phyloP scores from a whole-genome alignment of 2,888 invertebrate genomes.

The Andrena camellia region DNA sequence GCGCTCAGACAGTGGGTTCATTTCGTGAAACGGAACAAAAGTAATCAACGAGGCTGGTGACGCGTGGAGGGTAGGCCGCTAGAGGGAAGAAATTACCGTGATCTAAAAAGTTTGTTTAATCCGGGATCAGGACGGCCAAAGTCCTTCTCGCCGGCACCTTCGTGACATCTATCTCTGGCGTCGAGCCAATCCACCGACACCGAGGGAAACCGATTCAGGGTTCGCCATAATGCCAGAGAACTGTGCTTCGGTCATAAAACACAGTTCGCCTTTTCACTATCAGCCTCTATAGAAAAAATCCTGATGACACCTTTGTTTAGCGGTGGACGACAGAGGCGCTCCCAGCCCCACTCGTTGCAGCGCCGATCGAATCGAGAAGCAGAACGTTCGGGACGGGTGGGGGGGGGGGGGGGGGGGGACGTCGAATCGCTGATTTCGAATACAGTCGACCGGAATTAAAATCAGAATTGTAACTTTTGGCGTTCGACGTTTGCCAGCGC shows the following conservation, averaged over 20 bases:
- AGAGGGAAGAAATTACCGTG: conserved; percentile 26
- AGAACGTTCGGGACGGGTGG: neutral
- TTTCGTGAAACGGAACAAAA: neutral
- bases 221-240: conserved; percentile 13
- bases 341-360: too few species aligned
- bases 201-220: conserved; percentile 15
- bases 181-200: conserved; percentile 29
- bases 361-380: neutral
- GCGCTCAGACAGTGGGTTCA: neutral
- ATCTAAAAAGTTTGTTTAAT: conserved; percentile 54
- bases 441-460: neutral
- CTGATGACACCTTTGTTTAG: neutral
- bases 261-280: conserved; percentile 11
- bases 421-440: neutral
- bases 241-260: conserved; percentile 33
- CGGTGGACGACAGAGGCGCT: neutral
- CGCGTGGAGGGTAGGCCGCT: neutral
- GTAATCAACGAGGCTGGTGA: conserved; percentile 10
- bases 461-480: neutral
- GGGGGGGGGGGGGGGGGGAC: neutral
- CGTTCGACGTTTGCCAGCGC: conserved; percentile 14
- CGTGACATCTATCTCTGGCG: conserved; percentile 46
- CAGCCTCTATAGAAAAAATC: neutral
- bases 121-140: conserved; percentile 37
- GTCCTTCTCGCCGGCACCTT: conserved; percentile 45